Percentiles rank a stretch among this genome's conserved stretches.
Evolutionary conservation across 2,113 vertebrate genomes (phyloP).

Genomic region (Pontoporia blainvillei): DNA sequence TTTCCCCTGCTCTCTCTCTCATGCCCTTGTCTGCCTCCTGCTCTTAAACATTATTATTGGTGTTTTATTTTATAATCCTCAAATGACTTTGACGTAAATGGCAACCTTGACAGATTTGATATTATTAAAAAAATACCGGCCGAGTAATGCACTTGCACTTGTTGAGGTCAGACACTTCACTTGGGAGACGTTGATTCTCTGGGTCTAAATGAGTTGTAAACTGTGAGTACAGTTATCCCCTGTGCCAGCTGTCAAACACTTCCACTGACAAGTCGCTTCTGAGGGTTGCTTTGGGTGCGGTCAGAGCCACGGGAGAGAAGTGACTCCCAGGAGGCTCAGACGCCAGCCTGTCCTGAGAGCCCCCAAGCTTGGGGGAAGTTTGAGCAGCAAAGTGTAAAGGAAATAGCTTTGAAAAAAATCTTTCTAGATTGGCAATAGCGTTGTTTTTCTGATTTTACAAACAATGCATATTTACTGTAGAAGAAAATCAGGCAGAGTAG

Average conservation of each 20-base stretch:
- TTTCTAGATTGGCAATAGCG: background rate
- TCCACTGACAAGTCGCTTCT: background rate
- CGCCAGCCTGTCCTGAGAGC: background rate
- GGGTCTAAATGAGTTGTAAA: background rate
- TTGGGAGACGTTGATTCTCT: background rate
- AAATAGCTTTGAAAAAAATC: background rate
- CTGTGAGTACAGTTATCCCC: background rate
- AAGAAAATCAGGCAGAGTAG: background rate
- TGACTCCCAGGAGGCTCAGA: background rate
- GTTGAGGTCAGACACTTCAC: background rate
- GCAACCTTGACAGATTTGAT: slow-evolving; percentile 1
- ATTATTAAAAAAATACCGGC: background rate
- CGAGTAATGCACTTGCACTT: background rate
- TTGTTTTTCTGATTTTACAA: slow-evolving; percentile 15
- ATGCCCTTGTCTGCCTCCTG: background rate
- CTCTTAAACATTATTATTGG: background rate
- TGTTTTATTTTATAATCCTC: background rate
- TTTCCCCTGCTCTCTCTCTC: background rate
- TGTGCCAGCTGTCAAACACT: background rate
- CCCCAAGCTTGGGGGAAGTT: background rate
- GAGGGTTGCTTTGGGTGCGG: background rate
- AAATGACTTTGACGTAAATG: background rate
- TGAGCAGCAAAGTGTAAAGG: background rate
- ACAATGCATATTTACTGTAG: background rate
- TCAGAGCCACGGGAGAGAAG: background rate